Base-by-base conservation (phyloP, 2,888 invertebrate species). In the Caenorhabditis afra region DNA sequence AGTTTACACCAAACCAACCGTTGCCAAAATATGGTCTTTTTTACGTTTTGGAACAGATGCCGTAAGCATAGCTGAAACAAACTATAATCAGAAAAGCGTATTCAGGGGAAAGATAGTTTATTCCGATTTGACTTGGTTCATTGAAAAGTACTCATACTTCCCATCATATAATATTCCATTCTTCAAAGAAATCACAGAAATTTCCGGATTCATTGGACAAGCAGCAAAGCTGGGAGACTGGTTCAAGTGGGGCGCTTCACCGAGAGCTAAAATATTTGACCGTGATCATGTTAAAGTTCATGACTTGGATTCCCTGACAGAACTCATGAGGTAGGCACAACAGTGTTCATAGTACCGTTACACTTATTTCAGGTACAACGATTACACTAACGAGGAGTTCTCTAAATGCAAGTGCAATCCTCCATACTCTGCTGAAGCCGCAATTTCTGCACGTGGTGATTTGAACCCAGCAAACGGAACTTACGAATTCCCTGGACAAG, bases 41-140 rank as follows among this genome's bases (percentile, higher is more conserved):
- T 10, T 94, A 94, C 92, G 92, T 96, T 47, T 91, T 94, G 2
- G 96, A 96, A 90, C 96, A 96, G 84, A 89, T 92, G 74, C 92
- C 92, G 91, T 92, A 85, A 90, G 91, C 89, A 58, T 20, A 8
- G 10, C 20, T 16, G 5, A 45, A 22, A 62, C 14, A 39, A 37
- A 11, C 20, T 29, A 22, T n/a, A 35, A 37, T 1, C 11, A 37
- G n/a, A 12, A n/a, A n/a, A n/a, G n/a, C n/a, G n/a, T 22, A 75
- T 87, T 68, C 78, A 88, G 88, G 18, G 89, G 88, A 49, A 82
- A 83, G 50, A 84, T 87, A 57, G 81, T 85, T 45, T 89, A 85
- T 67, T 78, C 81, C n/a, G 89, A 89, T 76, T 57, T 88, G 68
- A 89, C 87, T 8, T 83, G 84, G 84, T 89, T 86, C 77, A 75